A percentile compares a stretch with the other conserved stretches of the same genome.
Conservation (phyloP, 2,797 vertebrate genomes). For the Melanotaenia trifasciata region DNA sequence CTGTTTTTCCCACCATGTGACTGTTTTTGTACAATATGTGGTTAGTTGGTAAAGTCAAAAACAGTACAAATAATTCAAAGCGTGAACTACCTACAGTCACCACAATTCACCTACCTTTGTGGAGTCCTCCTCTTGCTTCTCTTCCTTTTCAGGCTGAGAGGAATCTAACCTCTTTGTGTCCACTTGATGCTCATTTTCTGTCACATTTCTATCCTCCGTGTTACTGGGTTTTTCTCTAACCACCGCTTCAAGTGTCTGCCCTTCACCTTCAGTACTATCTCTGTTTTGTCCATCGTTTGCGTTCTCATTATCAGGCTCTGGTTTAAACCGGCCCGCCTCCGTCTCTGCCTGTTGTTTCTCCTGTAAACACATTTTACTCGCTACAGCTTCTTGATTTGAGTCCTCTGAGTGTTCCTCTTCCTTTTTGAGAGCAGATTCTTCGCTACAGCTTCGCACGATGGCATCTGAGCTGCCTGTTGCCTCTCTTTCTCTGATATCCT, state of each 20-base stretch:
- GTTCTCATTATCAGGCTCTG: constrained; percentile 20
- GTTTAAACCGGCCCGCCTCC: constrained; percentile 3
- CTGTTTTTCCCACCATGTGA: constrained; percentile 40
- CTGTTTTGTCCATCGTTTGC: constrained; percentile 42
- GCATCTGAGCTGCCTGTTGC: background rate
- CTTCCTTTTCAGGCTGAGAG: constrained; percentile 47
- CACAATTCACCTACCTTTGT: constrained; percentile 71
- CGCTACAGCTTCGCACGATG: background rate
- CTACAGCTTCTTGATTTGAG: constrained; percentile 9
- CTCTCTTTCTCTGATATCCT: constrained; percentile 17
- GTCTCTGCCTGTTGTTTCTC: constrained; percentile 6
- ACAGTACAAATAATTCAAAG: background rate
- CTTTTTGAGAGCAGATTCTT: constrained; percentile 30
- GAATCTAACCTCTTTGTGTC: constrained; percentile 46
- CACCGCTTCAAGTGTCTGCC: background rate
- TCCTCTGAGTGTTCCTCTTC: constrained; percentile 40
- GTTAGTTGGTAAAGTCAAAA: constrained; percentile 2
- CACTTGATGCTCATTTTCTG: constrained; percentile 27
- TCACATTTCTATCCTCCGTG: constrained; percentile 11
- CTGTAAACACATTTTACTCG: background rate
- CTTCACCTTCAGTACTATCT: constrained; percentile 12
- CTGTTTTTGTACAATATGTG: background rate
- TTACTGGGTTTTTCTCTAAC: constrained; percentile 26
- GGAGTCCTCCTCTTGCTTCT: constrained; percentile 60
- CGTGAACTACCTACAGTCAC: constrained; percentile 1